Evolutionary conservation across 23 tunicate species (phyloP).

Genomic region (Phallusia fumigata): DNA sequence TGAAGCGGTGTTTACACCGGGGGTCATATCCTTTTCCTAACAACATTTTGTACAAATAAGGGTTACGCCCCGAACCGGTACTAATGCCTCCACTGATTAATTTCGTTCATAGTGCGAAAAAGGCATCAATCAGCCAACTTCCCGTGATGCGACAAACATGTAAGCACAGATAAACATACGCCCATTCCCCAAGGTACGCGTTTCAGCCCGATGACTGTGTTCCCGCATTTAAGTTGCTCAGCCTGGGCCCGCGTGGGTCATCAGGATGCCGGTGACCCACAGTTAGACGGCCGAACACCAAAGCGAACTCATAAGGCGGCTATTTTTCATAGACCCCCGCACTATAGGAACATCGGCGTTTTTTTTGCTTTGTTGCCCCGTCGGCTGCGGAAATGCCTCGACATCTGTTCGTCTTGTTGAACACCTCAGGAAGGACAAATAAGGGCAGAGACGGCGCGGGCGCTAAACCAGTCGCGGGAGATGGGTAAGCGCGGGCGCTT

Average conservation of each 20-base stretch:
- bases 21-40: too few species aligned
- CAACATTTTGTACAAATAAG: too few species aligned
- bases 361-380: neutral
- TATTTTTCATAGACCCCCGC: neutral
- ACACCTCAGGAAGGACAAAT: neutral
- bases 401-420: constrained; percentile 13
- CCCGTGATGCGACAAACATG: too few species aligned
- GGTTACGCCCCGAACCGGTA: too few species aligned
- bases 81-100: too few species aligned
- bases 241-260: neutral
- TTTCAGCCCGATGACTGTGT: too few species aligned
- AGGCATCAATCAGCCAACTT: too few species aligned
- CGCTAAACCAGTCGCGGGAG: neutral
- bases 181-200: too few species aligned
- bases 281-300: neutral
- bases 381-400: neutral
- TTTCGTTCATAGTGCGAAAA: too few species aligned
- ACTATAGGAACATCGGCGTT: neutral
- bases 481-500: constrained; percentile 13
- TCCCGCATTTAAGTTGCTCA: neutral
- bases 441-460: constrained; percentile 5
- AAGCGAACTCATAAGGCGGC: neutral
- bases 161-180: too few species aligned
- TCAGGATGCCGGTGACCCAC: constrained; percentile 1
- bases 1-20: too few species aligned